These are phyloP conservation scores for Neocrepidodera transversa DNA, from an alignment of 2,888 invertebrate genomes.

Conservation along the genomic window DNA sequence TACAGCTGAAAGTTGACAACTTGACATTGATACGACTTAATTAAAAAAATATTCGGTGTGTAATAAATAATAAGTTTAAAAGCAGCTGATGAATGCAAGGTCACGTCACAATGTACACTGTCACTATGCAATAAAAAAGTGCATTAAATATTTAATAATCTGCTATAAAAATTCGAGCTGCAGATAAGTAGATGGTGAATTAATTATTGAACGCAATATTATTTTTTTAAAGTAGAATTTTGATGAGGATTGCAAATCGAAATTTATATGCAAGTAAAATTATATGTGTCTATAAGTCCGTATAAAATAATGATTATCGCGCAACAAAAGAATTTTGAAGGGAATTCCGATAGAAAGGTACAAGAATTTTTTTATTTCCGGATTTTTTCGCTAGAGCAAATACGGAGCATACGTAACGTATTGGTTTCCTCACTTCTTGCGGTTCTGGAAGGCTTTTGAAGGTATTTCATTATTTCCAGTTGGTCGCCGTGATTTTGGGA, in stretches of 20 bases:
- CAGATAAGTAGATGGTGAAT: neutral
- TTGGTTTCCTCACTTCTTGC: slow-evolving; percentile 12
- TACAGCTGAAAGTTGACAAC: neutral
- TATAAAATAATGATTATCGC: too few relatives aligned
- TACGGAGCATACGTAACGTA: slow-evolving; percentile 9
- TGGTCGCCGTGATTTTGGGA: slow-evolving; percentile 7
- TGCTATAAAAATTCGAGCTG: neutral
- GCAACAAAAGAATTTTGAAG: too few relatives aligned
- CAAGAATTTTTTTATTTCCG: slow-evolving; percentile 11
- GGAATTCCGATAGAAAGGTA: slow-evolving; percentile 5
- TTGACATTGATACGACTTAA: neutral
- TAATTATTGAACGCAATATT: too few relatives aligned
- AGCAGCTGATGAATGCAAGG: neutral
- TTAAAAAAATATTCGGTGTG: neutral
- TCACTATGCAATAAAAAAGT: neutral
- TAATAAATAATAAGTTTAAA: neutral
- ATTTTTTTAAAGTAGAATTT: too few relatives aligned
- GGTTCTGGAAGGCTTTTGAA: slow-evolving; percentile 10
- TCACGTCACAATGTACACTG: neutral
- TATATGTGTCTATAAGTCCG: too few relatives aligned
- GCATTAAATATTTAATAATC: neutral
- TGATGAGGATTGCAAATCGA: too few relatives aligned
- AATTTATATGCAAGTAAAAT: too few relatives aligned
- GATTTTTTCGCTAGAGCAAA: slow-evolving; percentile 6
- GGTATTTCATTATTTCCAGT: slow-evolving; percentile 20